Percentiles rank a stretch among this genome's conserved stretches.
Evolutionary conservation across 2,888 invertebrate genomes (phyloP).

Genomic region (Meiosimyza platycephala): DNA sequence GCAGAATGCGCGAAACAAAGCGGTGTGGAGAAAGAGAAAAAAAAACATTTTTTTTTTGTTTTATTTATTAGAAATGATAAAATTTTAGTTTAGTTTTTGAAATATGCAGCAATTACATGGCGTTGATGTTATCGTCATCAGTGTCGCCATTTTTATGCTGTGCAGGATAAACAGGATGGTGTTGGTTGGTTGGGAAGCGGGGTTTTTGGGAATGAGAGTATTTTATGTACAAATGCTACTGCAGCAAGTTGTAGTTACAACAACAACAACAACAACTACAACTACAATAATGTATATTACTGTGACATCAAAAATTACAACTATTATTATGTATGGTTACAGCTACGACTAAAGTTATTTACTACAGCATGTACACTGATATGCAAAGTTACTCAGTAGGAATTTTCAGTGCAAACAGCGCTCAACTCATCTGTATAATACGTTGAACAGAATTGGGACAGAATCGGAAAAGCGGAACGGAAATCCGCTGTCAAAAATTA

Average conservation of each 20-base stretch:
- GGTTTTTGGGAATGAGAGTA: not conserved
- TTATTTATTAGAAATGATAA: conserved; percentile 26
- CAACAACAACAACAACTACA: conserved; percentile 21
- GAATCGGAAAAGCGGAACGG: too few species aligned
- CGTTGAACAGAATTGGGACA: too few species aligned
- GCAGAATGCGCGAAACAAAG: not conserved
- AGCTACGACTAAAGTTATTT: not conserved
- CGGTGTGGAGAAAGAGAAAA: conserved; percentile 14
- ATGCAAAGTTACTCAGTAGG: too few species aligned
- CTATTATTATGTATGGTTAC: not conserved
- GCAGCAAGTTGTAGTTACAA: not conserved
- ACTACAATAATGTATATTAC: conserved; percentile 3
- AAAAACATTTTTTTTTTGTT: not conserved
- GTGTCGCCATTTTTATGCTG: not conserved
- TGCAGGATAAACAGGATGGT: conserved; percentile 6
- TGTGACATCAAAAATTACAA: not conserved
- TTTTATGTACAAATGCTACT: conserved; percentile 10
- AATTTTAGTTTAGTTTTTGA: conserved; percentile 15
- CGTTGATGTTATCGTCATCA: conserved; percentile 20
- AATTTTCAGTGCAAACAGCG: too few species aligned
- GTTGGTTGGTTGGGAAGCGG: not conserved
- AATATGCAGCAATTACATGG: conserved; percentile 34
- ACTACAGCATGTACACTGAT: too few species aligned
- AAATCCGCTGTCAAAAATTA: too few species aligned
- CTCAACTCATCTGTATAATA: too few species aligned